phyloP scores from a whole-genome alignment of 2,888 invertebrate species.

The Andrena praecox region DNA sequence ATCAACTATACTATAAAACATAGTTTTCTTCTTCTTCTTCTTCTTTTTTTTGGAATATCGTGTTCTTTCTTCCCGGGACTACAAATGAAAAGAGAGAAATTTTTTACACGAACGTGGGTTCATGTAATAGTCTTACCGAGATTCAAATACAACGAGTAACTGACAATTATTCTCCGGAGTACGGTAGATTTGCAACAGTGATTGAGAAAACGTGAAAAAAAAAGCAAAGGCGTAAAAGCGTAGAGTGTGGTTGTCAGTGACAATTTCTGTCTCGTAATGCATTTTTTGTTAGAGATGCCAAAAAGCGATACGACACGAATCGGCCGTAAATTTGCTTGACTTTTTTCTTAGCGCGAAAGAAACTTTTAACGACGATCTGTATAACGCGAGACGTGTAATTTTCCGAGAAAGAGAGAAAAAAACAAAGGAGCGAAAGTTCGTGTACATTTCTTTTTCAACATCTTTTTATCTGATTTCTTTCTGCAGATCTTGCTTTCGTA shows the following conservation, averaged over 20 bases:
- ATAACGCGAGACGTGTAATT: constrained; percentile 47
- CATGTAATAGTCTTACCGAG: constrained; percentile 45
- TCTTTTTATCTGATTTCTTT: constrained; percentile 56
- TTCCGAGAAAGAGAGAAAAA: neutral
- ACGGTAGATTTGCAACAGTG: constrained; percentile 36
- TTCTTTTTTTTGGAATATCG: constrained; percentile 13
- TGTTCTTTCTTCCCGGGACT: constrained; percentile 37
- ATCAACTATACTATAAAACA: constrained; percentile 27
- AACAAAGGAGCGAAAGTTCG: constrained; percentile 28
- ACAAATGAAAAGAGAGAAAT: constrained; percentile 29
- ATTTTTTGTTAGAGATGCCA: constrained; percentile 61
- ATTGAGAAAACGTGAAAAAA: constrained; percentile 34
- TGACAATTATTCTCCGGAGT: constrained; percentile 58
- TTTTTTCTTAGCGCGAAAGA: constrained; percentile 38
- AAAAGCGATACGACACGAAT: constrained; percentile 56
- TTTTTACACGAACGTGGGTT: constrained; percentile 52
- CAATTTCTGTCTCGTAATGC: constrained; percentile 46
- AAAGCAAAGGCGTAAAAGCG: constrained; percentile 42
- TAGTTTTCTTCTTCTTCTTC: constrained; percentile 23
- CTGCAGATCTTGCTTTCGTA: constrained; percentile 61
- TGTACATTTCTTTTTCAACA: constrained; percentile 65
- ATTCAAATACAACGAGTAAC: constrained; percentile 61
- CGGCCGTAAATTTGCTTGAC: constrained; percentile 41
- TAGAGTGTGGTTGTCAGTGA: constrained; percentile 13
- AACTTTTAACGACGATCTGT: constrained; percentile 27